phyloP scores from a whole-genome alignment of 2,888 invertebrate species.

The Caradrina clavipalpis region DNA sequence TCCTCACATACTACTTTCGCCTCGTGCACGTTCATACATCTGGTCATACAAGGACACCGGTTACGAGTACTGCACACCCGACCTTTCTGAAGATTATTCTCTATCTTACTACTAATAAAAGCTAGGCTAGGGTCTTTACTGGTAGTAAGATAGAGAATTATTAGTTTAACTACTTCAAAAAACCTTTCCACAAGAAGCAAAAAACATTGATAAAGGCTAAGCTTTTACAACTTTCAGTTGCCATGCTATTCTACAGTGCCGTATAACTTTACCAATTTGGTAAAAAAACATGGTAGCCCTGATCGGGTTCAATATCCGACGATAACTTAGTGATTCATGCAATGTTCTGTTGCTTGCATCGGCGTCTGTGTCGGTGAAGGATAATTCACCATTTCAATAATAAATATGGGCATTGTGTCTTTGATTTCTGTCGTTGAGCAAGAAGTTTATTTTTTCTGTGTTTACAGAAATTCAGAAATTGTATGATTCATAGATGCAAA shows the following conservation, averaged over 20 bases:
- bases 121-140: no score
- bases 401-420: slow-evolving; percentile 36
- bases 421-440: slow-evolving; percentile 21
- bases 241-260: slow-evolving; percentile 16
- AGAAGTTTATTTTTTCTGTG: not conserved
- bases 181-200: not conserved
- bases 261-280: slow-evolving; percentile 10
- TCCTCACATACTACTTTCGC: no score
- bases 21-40: no score
- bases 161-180: not conserved
- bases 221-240: not conserved
- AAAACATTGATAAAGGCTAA: not conserved
- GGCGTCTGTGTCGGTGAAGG: slow-evolving; percentile 45
- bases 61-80: no score
- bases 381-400: slow-evolving; percentile 57
- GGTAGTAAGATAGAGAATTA: no score
- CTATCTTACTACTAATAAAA: no score
- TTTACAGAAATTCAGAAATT: slow-evolving; percentile 1
- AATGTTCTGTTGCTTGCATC: slow-evolving; percentile 54
- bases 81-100: no score
- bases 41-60: no score
- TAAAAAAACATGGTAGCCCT: slow-evolving; percentile 52
- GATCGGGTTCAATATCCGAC: slow-evolving; percentile 63
- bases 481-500: slow-evolving; percentile 24
- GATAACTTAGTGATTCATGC: slow-evolving; percentile 63